Percentiles rank a stretch among this genome's conserved stretches.
These are phyloP conservation scores for Machimus rusticus DNA, from an alignment of 2,888 invertebrate species.

Conservation along the genomic window DNA sequence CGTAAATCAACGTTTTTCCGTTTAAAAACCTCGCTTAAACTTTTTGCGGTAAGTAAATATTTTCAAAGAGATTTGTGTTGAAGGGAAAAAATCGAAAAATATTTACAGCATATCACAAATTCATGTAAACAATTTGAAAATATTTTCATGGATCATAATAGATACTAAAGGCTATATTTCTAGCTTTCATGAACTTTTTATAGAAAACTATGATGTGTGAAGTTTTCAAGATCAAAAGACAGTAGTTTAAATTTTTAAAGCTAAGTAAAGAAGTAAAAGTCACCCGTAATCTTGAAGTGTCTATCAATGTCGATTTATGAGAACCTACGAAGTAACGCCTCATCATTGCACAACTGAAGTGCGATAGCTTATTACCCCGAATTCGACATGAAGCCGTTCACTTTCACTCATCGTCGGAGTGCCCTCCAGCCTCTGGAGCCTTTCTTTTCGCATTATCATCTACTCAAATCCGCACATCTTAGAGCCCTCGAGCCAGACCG, in stretches of 20 bases:
- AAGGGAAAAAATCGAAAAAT: too few relatives aligned
- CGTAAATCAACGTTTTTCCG: too few relatives aligned
- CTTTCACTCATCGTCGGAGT: not conserved
- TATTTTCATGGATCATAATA: too few relatives aligned
- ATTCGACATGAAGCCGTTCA: not conserved
- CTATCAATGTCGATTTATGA: not conserved
- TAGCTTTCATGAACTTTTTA: too few relatives aligned
- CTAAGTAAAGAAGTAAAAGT: not conserved
- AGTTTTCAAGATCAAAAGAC: not conserved
- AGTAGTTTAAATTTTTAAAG: not conserved
- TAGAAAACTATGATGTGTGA: too few relatives aligned
- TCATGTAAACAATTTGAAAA: too few relatives aligned
- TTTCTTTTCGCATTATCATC: not conserved
- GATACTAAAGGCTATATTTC: too few relatives aligned
- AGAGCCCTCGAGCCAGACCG: not conserved
- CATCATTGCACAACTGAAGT: not conserved
- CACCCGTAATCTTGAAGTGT: not conserved
- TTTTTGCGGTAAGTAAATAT: too few relatives aligned
- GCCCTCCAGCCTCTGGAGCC: not conserved
- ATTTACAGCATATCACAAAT: too few relatives aligned
- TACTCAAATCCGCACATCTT: not conserved
- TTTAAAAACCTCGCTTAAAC: too few relatives aligned
- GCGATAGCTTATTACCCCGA: not conserved
- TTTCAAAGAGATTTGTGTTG: too few relatives aligned
- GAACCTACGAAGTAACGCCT: not conserved